A percentile compares a stretch with the other conserved stretches of the same genome.
Evolutionary conservation across 1,140 invertebrate species (phyloP).

Genomic region (Whitmania pigra): DNA sequence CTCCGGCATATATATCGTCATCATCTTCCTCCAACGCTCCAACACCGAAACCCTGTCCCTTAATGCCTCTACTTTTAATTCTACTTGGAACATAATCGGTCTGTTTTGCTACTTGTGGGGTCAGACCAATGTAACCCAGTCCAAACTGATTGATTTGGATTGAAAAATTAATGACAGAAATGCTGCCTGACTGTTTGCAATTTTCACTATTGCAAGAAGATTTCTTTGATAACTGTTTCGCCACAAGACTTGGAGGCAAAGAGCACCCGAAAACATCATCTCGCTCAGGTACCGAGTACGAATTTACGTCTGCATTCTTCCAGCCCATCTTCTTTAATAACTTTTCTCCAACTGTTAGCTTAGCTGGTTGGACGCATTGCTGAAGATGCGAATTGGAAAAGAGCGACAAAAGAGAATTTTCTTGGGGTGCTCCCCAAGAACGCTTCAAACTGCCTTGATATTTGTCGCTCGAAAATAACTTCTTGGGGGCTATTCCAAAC

Average conservation of each 20-base stretch:
- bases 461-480: slow-evolving; percentile 61
- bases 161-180: no score
- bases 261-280: no score
- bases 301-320: slow-evolving; percentile 63
- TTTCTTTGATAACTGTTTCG: no score
- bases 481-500: slow-evolving; percentile 84
- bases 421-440: not conserved
- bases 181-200: no score
- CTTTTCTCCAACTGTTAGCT: slow-evolving; percentile 59
- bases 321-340: slow-evolving; percentile 68
- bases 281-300: no score
- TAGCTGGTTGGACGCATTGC: not conserved
- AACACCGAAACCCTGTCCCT: slow-evolving; percentile 79
- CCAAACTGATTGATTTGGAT: no score
- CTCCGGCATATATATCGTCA: slow-evolving; percentile 81
- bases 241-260: no score
- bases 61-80: no score
- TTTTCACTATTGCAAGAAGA: no score
- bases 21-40: slow-evolving; percentile 86
- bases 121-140: no score
- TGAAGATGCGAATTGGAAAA: not conserved
- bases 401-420: not conserved
- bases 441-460: slow-evolving; percentile 38
- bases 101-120: no score
- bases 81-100: no score